phyloP scores from a whole-genome alignment of 2,888 invertebrate species.

The Polietes domitor region DNA sequence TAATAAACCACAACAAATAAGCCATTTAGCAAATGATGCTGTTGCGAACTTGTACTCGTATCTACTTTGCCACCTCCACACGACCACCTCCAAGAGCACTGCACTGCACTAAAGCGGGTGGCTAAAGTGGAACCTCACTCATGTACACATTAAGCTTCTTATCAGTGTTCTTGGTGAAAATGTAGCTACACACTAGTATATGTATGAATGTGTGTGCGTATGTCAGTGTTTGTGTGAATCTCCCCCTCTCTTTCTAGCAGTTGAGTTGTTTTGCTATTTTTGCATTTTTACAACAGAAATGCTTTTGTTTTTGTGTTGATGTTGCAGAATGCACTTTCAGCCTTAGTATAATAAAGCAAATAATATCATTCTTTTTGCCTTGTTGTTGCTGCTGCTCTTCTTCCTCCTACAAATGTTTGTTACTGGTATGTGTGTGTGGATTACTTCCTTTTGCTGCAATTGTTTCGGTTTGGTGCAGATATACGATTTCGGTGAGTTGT shows the following conservation, averaged over 20 bases:
- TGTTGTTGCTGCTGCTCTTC: not conserved
- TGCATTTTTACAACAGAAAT: not conserved
- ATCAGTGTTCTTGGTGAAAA: constrained; percentile 34
- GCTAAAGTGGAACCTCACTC: not conserved
- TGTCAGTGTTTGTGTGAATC: not conserved
- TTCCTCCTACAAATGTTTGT: constrained; percentile 25
- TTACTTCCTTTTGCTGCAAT: constrained; percentile 32
- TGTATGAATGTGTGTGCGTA: not conserved
- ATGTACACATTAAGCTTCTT: constrained; percentile 35
- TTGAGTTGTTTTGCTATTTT: not conserved
- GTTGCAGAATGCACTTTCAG: constrained; percentile 56
- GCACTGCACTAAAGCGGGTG: too few relatives aligned
- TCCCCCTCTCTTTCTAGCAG: not conserved
- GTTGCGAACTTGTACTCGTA: not conserved
- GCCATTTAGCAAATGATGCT: constrained; percentile 58
- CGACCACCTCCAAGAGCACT: not conserved
- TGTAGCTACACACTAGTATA: too few relatives aligned
- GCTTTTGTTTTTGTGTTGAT: constrained; percentile 41
- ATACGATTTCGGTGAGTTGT: not conserved
- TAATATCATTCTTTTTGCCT: constrained; percentile 46
- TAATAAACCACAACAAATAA: constrained; percentile 62
- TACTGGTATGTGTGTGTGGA: constrained; percentile 38
- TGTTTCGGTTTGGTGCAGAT: constrained; percentile 9
- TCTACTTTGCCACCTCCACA: not conserved
- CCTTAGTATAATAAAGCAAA: constrained; percentile 61